Base-by-base conservation (phyloP, 2,113 vertebrate genomes). In the Callospermophilus lateralis region DNA sequence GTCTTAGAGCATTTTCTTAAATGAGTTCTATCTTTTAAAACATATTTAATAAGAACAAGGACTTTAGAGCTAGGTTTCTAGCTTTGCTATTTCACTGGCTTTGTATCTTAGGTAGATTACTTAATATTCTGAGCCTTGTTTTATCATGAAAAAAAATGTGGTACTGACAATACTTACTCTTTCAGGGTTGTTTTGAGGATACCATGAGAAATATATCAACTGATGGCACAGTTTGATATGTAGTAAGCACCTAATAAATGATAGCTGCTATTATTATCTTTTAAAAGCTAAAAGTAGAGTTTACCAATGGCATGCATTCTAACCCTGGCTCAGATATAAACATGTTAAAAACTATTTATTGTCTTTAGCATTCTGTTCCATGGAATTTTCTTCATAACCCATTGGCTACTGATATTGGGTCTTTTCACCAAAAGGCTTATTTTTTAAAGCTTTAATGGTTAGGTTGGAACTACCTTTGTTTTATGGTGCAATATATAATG, bases 381-480 rank as follows among this genome's bases (percentile, higher is more conserved):
- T 13, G 74, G n/a, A 83, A 83, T 85, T 94, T 19, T 86, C 30
- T 89, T 81, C 32, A 22, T 58, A 73, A n/a, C 15, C 32, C 6
- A 77, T 26, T 83, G 55, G 30, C 55, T 93, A 30, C 42, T 93
- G 55, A 83, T 58, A 70, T 13, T 74, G 85, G 10, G 48, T 11
- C 67, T 96, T 83, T 37, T 94, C 67, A 84, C 22, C 81, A 78
- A 95, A 93, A 77, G 37, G 8, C n/a, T 89, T 84, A 76, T 76
- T 89, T 95, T 95, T 89, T 58, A 84, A 85, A 86, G 19, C 30
- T 92, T 92, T 86, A 95, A 53, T 87, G 34, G 12, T 34, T 86
- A 81, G 26, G 51, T 87, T 80, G 89, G 76, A 93, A 79, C 65
- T 84, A 37, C 42, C 45, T 89, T 94, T 94, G 65, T 16, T 58